Evolutionary conservation across 2,888 invertebrate genomes (phyloP), one percentile per base, ranked within the genome.

Genomic region (Drosophila fungiperda): DNA sequence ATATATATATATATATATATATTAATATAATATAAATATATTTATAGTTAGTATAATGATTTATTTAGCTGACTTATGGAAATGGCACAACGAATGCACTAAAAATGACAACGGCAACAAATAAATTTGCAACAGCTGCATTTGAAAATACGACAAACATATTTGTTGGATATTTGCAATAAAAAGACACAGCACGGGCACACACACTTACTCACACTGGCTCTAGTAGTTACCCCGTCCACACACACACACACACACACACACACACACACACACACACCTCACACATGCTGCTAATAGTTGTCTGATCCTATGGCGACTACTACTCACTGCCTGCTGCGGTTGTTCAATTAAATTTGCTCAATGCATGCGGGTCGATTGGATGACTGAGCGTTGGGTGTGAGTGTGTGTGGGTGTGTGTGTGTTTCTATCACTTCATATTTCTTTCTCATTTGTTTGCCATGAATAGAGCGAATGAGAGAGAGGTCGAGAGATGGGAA

Each of bases 81-180:
- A 62, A 70, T 84, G 83, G 79, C 82, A 77, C 68, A 66, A 78
- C 69, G 69, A 50, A 68, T 80, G 68, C 76, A 73, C 68, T 73
- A 42, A 65, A 65, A 82, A 79, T 76, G 73, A 79, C 76, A 79
- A 69, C 66, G 50, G 67, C 84, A 89, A 84, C 84, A 87, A 89
- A 85, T 85, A 87, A 84, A 78, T 87, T 87, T 74, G 85, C 85
- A 89, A 86, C 85, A 86, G 85, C 85, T 89, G 85, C 85, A 85
- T 77, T 82, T 89, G 85, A 87, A 87, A 89, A 89, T 89, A 71
- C 53, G 45, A 64, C 55, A 63, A 58, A 66, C 26, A 40, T 23
- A 55, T 55, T 17, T 40, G 55, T 29, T 40, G 55, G 12, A 49
- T 63, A 54, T 76, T 68, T 78, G 80, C 85, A 77, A 89, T 89